A percentile compares a stretch with the other conserved stretches of the same genome.
Conservation (phyloP, 1,140 invertebrate species). For the Diorhabda sublineata region DNA sequence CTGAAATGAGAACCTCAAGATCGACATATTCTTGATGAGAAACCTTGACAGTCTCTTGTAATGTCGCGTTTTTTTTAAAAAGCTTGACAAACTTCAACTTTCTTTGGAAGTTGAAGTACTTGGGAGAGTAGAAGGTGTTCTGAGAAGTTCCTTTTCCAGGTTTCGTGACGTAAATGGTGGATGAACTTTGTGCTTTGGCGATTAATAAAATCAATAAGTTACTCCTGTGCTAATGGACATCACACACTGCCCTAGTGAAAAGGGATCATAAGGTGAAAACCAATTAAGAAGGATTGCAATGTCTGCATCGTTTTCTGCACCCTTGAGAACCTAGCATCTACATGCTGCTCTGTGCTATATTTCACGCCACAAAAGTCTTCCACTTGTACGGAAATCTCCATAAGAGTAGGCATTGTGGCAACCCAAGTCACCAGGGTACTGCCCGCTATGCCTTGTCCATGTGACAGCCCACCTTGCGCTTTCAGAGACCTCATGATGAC, state of each 20-base stretch:
- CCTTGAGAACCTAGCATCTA: constrained; percentile 11
- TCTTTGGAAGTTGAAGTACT: background rate
- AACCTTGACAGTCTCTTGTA: no score
- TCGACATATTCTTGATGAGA: no score
- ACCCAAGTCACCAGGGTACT: constrained; percentile 27
- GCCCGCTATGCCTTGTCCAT: constrained; percentile 30
- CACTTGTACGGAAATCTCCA: constrained; percentile 23
- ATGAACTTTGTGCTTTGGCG: constrained; percentile 31
- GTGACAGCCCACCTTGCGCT: constrained; percentile 32
- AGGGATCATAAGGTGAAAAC: constrained; percentile 19
- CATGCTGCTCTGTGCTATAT: constrained; percentile 22
- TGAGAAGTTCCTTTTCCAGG: constrained; percentile 1
- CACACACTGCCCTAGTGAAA: background rate
- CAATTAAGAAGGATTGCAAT: constrained; percentile 7
- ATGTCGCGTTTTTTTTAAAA: no score
- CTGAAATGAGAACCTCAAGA: constrained; percentile 8
- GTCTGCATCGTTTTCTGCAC: constrained; percentile 13
- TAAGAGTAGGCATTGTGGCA: constrained; percentile 14
- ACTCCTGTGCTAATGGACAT: constrained; percentile 16
- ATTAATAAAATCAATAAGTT: constrained; percentile 31
- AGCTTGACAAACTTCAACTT: no score
- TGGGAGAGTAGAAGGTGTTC: no score
- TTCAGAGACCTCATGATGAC: constrained; percentile 45
- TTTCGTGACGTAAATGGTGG: constrained; percentile 40
- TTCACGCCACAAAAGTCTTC: constrained; percentile 26